These are phyloP conservation scores for Peromyscus nudipes DNA, from an alignment of 2,797 vertebrate species.

Conservation along the genomic window DNA sequence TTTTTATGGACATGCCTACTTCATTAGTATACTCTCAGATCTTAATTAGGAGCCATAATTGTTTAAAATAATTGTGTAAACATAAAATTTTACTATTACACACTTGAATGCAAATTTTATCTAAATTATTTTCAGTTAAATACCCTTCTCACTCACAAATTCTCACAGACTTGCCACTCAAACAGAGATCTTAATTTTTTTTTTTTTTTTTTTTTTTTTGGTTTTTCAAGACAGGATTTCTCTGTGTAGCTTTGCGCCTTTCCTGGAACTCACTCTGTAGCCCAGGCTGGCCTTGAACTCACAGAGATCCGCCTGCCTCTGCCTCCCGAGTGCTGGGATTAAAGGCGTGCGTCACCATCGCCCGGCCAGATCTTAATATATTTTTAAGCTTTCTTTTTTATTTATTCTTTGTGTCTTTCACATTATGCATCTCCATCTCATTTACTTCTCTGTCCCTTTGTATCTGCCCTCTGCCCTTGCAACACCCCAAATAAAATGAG, in stretches of 20 bases:
- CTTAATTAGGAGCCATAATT: neutral
- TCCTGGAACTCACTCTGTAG: too few species aligned
- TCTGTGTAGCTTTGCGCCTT: too few species aligned
- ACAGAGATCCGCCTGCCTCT: too few species aligned
- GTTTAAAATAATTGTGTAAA: slow-evolving; percentile 23
- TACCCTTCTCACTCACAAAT: neutral
- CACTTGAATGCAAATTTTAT: neutral
- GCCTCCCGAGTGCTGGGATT: too few species aligned
- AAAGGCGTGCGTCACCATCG: too few species aligned
- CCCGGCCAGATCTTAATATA: neutral
- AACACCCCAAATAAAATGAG: neutral
- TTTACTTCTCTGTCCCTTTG: neutral
- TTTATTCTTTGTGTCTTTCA: neutral
- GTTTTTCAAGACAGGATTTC: too few species aligned
- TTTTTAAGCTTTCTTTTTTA: neutral
- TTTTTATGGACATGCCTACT: neutral
- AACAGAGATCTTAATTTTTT: neutral
- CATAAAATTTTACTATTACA: neutral
- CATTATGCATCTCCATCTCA: neutral
- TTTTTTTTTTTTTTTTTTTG: too few species aligned
- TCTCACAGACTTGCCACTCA: neutral
- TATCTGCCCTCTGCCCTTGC: neutral
- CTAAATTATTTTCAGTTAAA: neutral
- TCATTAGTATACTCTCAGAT: neutral
- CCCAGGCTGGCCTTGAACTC: too few species aligned